These are phyloP conservation scores for fruit fly (Drosophila melanogaster) DNA, from an alignment of 1,140 invertebrate genomes.

Conservation along the genomic window DNA sequence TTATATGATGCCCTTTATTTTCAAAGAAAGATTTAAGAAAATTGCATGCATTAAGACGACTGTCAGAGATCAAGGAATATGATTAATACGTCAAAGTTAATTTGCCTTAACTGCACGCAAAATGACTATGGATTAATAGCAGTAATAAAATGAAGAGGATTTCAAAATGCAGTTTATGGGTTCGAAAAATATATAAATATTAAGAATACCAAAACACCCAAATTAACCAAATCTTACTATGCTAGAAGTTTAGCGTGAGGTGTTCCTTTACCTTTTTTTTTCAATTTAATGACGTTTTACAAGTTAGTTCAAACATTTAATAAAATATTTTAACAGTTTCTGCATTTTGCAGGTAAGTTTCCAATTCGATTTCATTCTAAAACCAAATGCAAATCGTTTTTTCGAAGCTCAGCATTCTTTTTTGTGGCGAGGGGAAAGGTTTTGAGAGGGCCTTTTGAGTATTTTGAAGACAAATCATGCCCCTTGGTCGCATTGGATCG, in stretches of 20 bases:
- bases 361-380: conserved; percentile 22
- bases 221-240: too few relatives aligned
- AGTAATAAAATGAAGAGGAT: background rate
- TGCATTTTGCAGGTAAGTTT: conserved; percentile 3
- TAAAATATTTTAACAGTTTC: too few relatives aligned
- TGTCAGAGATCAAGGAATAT: background rate
- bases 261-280: too few relatives aligned
- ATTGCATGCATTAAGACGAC: background rate
- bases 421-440: background rate
- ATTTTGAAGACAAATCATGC: conserved; percentile 78
- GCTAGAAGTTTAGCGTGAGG: too few relatives aligned
- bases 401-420: conserved; percentile 14
- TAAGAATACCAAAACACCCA: background rate
- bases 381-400: conserved; percentile 20
- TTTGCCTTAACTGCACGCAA: background rate
- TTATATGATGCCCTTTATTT: conserved; percentile 37
- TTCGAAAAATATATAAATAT: background rate
- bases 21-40: background rate
- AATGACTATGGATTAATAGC: background rate
- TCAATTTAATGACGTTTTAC: too few relatives aligned
- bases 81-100: background rate
- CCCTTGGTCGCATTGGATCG: conserved; percentile 54
- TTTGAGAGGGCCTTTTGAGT: conserved; percentile 30
- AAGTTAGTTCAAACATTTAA: too few relatives aligned
- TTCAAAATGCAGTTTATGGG: too few relatives aligned